A percentile compares a stretch with the other conserved stretches of the same genome.
Conservation (phyloP, 2,113 vertebrate genomes). For the Rutilus rutilus region DNA sequence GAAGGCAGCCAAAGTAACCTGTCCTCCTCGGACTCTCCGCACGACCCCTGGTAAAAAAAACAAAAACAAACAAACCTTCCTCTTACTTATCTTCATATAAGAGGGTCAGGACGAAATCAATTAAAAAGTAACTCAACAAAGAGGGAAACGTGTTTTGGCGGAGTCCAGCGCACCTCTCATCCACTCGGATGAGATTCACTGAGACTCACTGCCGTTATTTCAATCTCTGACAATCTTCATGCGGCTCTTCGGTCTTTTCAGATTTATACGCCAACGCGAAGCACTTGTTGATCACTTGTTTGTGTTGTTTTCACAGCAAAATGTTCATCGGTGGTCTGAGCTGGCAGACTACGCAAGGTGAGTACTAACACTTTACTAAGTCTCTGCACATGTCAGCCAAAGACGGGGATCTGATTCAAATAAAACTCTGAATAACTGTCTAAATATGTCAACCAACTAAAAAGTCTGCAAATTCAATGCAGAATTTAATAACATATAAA, state of each 20-base stretch:
- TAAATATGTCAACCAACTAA: background rate
- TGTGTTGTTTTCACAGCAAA: slow-evolving; percentile 78
- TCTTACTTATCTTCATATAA: background rate
- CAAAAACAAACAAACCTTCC: background rate
- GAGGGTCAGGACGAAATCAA: background rate
- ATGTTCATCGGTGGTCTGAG: slow-evolving; percentile 97
- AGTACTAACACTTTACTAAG: slow-evolving; percentile 56
- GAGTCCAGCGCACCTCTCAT: slow-evolving; percentile 40
- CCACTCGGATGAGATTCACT: slow-evolving; percentile 20
- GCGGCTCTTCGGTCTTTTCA: background rate
- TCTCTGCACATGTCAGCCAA: background rate
- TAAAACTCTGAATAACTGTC: background rate
- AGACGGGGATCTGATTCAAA: background rate
- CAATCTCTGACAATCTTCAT: background rate
- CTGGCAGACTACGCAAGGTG: slow-evolving; percentile 98
- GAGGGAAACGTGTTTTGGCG: slow-evolving; percentile 32
- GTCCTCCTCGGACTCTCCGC: slow-evolving; percentile 91
- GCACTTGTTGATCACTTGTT: slow-evolving; percentile 54
- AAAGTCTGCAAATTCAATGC: background rate
- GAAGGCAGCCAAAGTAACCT: slow-evolving; percentile 93
- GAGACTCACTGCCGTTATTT: slow-evolving; percentile 27
- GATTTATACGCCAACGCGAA: background rate
- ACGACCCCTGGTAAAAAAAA: slow-evolving; percentile 90
- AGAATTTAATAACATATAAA: background rate
- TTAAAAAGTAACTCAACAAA: slow-evolving; percentile 40